Evolutionary conservation across 1,140 invertebrate species (phyloP).

Genomic region (Probaryconus sp.): DNA sequence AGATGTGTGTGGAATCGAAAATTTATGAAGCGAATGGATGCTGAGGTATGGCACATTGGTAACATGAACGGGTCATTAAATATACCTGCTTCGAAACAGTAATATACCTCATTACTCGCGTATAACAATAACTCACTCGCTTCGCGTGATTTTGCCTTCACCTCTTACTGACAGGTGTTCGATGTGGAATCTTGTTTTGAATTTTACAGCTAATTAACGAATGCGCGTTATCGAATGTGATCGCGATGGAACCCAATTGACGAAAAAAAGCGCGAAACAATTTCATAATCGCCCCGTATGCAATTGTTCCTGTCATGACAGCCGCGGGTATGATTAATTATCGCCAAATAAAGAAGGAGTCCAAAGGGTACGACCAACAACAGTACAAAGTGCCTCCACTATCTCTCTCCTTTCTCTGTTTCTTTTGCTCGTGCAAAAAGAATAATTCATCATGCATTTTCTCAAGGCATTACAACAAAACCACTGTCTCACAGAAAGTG

Average conservation of each 20-base stretch:
- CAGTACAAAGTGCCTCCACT: too few relatives aligned
- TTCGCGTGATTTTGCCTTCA: constrained; percentile 62
- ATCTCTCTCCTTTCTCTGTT: too few relatives aligned
- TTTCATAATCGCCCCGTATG: not conserved
- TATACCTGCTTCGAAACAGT: constrained; percentile 63
- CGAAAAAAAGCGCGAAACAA: constrained; percentile 8
- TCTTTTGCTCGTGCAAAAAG: too few relatives aligned
- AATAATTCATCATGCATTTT: too few relatives aligned
- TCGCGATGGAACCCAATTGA: constrained; percentile 3
- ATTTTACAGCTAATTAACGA: constrained; percentile 8
- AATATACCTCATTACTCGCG: constrained; percentile 72
- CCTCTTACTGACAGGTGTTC: constrained; percentile 54
- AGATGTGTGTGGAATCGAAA: constrained; percentile 64
- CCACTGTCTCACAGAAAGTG: too few relatives aligned
- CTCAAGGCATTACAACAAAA: too few relatives aligned
- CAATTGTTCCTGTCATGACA: too few relatives aligned
- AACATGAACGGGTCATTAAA: constrained; percentile 63
- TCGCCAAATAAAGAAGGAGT: too few relatives aligned
- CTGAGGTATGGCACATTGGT: constrained; percentile 48
- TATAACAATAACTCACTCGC: constrained; percentile 65
- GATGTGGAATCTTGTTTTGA: constrained; percentile 11
- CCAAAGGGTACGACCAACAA: too few relatives aligned
- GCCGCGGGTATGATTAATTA: too few relatives aligned
- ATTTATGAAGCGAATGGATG: constrained; percentile 67
- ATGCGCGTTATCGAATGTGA: not conserved